Base-by-base conservation (phyloP, 2,113 vertebrate genomes). In the Rhinopomastus cyanomelas region DNA sequence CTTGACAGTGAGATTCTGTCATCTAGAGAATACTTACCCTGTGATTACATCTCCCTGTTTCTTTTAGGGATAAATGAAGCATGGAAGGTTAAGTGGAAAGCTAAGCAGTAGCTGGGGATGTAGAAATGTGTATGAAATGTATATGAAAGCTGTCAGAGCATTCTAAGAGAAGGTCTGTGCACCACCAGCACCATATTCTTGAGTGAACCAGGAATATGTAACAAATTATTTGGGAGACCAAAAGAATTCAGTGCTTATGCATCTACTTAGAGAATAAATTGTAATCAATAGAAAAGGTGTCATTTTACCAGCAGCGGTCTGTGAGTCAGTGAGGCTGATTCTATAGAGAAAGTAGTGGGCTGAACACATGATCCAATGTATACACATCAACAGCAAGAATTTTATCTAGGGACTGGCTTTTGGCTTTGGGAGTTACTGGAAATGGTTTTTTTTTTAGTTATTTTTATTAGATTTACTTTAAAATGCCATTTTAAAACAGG, bases 401-500 rank as follows among this genome's bases (percentile, higher is more conserved):
- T 51, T 3, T 6, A 19, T 77, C 85, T 81, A 22, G 2, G 34
- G 52, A 27, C 25, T 3, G 1, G 3, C 0, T 14, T 57, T 77
- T 46, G 34, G 13, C 36, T 88, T 89, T 36, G 39, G 34, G 34
- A 39, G 6, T 88, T 77, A 34, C 48, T 68, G 26, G 19, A 62
- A 22, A 42, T 42, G n/a, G n/a, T 76, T 80, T 74, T 79, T 79
- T 71, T 59, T 36, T 30, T 6, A 51, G 49, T 13, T 36, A 9
- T 22, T 65, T 81, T 74, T 32, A 27, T 74, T 71, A 55, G 5
- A 30, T 34, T 55, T 86, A 48, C 22, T 72, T 75, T 0, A 20
- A 66, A 90, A 71, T 56, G 0, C 11, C 29, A 85, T 91, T 19
- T 75, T 29, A 88, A 74, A 93, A 79, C 46, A 99, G 99, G 98